These are phyloP conservation scores for Linhomoeus sp. DNA, from an alignment of 2,888 invertebrate species.

Conservation along the genomic window DNA sequence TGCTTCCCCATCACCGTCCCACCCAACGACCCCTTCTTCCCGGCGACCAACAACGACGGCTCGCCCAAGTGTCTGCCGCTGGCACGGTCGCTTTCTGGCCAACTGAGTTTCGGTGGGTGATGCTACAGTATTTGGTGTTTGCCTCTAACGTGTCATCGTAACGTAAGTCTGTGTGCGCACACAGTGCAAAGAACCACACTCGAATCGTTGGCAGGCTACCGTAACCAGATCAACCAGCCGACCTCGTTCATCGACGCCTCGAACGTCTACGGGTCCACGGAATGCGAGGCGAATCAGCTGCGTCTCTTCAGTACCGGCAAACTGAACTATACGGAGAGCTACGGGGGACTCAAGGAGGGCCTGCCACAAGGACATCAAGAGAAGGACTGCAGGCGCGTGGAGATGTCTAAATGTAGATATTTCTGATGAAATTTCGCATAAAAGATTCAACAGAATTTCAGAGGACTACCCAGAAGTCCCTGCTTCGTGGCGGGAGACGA, in stretches of 20 bases:
- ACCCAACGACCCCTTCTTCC: conserved; percentile 64
- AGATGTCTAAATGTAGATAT: no score
- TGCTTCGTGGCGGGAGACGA: conserved; percentile 11
- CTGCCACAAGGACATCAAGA: conserved; percentile 27
- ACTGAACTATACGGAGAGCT: conserved; percentile 22
- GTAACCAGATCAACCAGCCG: conserved; percentile 64
- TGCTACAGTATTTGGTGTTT: neutral
- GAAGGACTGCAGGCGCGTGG: conserved; percentile 17
- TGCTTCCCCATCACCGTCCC: conserved; percentile 83
- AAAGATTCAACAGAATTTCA: no score
- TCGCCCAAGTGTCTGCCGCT: conserved; percentile 73
- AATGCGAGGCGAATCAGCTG: conserved; percentile 56
- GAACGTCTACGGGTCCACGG: conserved; percentile 70
- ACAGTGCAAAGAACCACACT: no score
- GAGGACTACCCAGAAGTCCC: no score
- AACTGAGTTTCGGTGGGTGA: conserved; percentile 48
- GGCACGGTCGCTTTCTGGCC: conserved; percentile 78
- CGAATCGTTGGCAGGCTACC: conserved; percentile 13
- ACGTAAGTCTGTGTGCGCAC: no score
- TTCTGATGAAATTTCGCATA: no score
- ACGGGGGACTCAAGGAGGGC: conserved; percentile 12
- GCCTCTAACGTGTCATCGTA: neutral
- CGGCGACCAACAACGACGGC: conserved; percentile 55
- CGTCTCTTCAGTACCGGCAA: conserved; percentile 41
- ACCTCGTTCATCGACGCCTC: conserved; percentile 58